Evolutionary conservation across 2,113 vertebrate genomes (phyloP).

Genomic region (Nerophis lumbriciformis): DNA sequence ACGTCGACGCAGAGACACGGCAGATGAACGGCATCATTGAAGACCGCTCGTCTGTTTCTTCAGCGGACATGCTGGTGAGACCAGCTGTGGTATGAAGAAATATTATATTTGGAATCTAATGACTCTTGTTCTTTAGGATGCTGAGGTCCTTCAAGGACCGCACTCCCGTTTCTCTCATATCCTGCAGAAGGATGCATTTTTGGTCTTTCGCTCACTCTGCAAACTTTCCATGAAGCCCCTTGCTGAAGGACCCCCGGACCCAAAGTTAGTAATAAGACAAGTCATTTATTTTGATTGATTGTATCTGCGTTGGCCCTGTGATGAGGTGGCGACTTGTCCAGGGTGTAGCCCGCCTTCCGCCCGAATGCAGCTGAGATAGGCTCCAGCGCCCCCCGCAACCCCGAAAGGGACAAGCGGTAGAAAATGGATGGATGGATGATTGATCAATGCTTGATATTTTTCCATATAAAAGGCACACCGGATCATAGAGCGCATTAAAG

Average conservation of each 20-base stretch:
- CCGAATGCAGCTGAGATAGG: too few species aligned
- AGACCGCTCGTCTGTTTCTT: constrained; percentile 88
- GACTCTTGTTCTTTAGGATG: constrained; percentile 70
- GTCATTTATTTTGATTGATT: too few species aligned
- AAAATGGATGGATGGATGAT: too few species aligned
- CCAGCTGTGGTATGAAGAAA: not conserved
- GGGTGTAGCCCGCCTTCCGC: too few species aligned
- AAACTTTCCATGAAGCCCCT: constrained; percentile 98
- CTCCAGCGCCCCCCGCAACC: too few species aligned
- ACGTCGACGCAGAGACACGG: constrained; percentile 63
- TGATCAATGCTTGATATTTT: too few species aligned
- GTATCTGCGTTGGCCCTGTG: too few species aligned
- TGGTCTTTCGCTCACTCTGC: constrained; percentile 94
- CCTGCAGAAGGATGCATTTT: constrained; percentile 94
- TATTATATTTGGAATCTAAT: not conserved
- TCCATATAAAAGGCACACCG: too few species aligned
- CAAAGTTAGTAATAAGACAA: constrained; percentile 76
- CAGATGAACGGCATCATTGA: constrained; percentile 91
- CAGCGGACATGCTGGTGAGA: constrained; percentile 87
- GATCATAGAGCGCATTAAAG: too few species aligned
- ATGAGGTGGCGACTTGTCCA: too few species aligned
- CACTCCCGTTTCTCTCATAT: constrained; percentile 87
- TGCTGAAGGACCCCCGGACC: constrained; percentile 96
- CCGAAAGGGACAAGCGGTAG: too few species aligned
- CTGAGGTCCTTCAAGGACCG: constrained; percentile 75